These are phyloP conservation scores for Drosophila aff. DNA, from an alignment of 1,140 invertebrate genomes.

Conservation along the genomic window DNA sequence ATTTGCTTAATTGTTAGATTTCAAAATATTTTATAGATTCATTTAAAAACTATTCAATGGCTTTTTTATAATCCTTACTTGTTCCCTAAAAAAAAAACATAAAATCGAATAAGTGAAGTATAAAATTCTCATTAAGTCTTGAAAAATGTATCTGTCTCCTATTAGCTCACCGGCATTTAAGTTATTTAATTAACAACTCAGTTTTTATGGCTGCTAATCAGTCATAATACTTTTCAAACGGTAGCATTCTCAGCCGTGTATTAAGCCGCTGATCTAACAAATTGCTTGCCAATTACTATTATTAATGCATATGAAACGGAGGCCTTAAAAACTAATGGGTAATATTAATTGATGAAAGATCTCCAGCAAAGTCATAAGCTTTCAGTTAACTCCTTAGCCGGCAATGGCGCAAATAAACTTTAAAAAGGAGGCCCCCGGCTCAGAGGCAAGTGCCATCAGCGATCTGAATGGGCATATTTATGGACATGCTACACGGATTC, in stretches of 20 bases:
- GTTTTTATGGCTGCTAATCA: constrained; percentile 7
- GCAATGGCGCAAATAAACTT: constrained; percentile 27
- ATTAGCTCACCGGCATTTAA: not conserved
- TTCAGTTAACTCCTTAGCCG: constrained; percentile 14
- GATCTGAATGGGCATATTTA: constrained; percentile 37
- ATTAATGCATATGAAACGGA: constrained; percentile 12
- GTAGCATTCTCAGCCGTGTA: constrained; percentile 1
- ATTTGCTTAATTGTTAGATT: not conserved
- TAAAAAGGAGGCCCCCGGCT: not conserved
- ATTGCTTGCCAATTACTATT: constrained; percentile 32
- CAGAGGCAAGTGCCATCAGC: constrained; percentile 25
- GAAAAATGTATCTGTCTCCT: not conserved
- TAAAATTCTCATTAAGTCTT: not conserved
- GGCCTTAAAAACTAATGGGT: constrained; percentile 13
- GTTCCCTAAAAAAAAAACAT: not conserved
- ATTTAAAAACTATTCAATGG: not conserved
- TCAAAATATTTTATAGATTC: not conserved
- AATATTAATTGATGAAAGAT: constrained; percentile 17
- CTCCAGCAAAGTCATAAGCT: constrained; percentile 1
- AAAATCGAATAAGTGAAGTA: not conserved
- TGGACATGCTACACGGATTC: constrained; percentile 21
- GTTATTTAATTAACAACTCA: constrained; percentile 16
- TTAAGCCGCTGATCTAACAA: constrained; percentile 17
- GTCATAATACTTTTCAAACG: not conserved
- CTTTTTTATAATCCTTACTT: too few relatives aligned